phyloP scores from a whole-genome alignment of 2,888 invertebrate genomes.

The Automeris io region DNA sequence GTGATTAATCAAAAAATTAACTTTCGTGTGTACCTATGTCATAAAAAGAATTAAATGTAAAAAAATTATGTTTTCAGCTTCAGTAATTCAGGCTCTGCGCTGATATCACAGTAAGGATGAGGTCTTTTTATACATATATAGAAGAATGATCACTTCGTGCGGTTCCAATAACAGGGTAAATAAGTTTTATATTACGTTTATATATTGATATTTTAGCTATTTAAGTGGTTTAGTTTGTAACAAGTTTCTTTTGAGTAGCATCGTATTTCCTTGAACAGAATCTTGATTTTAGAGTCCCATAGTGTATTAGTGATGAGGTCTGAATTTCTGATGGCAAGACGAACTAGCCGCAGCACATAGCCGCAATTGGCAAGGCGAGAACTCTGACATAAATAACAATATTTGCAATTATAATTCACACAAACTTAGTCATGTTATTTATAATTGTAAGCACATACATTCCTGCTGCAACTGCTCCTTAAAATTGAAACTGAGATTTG shows the following conservation, averaged over 20 bases:
- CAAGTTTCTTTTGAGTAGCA: background rate
- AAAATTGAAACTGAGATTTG: constrained; percentile 11
- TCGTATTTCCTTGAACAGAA: background rate
- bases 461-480: constrained; percentile 10
- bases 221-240: too few species aligned
- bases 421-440: constrained; percentile 11
- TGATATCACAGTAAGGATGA: too few species aligned
- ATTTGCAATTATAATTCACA: constrained; percentile 1
- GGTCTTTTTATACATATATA: too few species aligned
- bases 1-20: too few species aligned
- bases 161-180: too few species aligned
- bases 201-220: too few species aligned
- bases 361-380: constrained; percentile 2
- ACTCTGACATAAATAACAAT: constrained; percentile 8
- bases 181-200: too few species aligned
- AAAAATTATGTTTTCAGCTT: too few species aligned
- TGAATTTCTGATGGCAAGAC: constrained; percentile 5
- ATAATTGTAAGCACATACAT: constrained; percentile 17
- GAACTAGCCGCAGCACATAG: constrained; percentile 4
- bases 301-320: constrained; percentile 5
- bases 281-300: constrained; percentile 7
- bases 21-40: too few species aligned
- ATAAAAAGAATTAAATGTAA: too few species aligned
- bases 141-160: too few species aligned
- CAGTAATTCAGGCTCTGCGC: too few species aligned